A percentile compares a stretch with the other conserved stretches of the same genome.
Conservation (phyloP, 2,888 invertebrate genomes). For the Pandemis corylana region DNA sequence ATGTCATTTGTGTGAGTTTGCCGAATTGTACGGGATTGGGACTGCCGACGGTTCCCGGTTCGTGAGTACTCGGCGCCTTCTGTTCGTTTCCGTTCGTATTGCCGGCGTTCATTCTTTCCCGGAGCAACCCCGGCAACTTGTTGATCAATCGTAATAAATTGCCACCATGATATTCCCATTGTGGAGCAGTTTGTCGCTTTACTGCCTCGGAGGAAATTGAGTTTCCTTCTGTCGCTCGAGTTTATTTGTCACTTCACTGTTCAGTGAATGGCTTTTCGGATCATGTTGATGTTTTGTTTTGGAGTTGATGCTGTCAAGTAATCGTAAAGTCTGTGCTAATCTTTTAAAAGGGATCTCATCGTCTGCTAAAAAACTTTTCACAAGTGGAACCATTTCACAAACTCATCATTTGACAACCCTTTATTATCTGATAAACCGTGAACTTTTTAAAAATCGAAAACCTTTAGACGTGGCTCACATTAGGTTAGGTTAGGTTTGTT, state of each 20-base stretch:
- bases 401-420: too few species aligned
- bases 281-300: constrained; percentile 32
- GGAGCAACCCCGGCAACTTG: constrained; percentile 78
- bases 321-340: neutral
- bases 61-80: constrained; percentile 30
- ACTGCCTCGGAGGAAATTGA: constrained; percentile 80
- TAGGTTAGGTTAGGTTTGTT: too few species aligned
- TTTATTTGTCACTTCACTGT: constrained; percentile 70
- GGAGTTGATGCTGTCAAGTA: neutral
- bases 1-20: constrained; percentile 84
- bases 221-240: constrained; percentile 75
- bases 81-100: constrained; percentile 47
- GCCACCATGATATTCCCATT: constrained; percentile 83
- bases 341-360: neutral
- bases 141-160: constrained; percentile 85
- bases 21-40: constrained; percentile 74
- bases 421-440: too few species aligned
- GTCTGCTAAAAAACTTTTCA: too few species aligned
- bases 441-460: too few species aligned
- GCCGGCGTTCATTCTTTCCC: constrained; percentile 73
- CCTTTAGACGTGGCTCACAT: too few species aligned
- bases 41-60: constrained; percentile 14
- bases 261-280: constrained; percentile 44
- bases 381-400: too few species aligned
- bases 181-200: constrained; percentile 83